Evolutionary conservation across 2,797 vertebrate species (phyloP).

Genomic region (Oreochromis grahami): DNA sequence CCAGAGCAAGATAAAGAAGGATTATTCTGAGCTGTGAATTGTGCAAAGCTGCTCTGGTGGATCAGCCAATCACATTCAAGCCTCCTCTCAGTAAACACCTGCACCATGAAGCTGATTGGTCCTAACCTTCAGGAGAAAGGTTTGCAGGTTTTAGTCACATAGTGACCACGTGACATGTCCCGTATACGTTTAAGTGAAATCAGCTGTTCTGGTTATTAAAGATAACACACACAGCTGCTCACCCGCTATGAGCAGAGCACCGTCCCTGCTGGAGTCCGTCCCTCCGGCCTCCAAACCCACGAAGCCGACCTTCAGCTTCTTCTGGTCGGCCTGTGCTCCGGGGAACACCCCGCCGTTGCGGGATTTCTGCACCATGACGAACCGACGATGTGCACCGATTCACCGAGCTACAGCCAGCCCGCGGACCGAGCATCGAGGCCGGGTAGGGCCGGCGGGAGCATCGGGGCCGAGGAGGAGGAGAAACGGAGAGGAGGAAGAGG

Average conservation of each 20-base stretch:
- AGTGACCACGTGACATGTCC: background rate
- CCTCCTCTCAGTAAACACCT: background rate
- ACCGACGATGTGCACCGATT: background rate
- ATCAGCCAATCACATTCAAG: background rate
- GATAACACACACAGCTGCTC: background rate
- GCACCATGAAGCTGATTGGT: background rate
- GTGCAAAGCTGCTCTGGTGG: background rate
- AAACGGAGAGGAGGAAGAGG: background rate
- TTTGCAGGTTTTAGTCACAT: background rate
- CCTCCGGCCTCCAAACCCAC: slow-evolving; percentile 90
- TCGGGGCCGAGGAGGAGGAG: slow-evolving; percentile 1
- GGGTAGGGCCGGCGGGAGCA: slow-evolving; percentile 29
- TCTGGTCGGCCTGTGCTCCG: slow-evolving; percentile 84
- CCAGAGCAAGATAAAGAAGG: background rate
- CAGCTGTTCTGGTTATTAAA: background rate
- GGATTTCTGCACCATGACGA: slow-evolving; percentile 89
- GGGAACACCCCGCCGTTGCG: slow-evolving; percentile 94
- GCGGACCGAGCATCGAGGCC: background rate
- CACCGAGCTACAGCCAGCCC: background rate
- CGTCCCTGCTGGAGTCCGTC: slow-evolving; percentile 87
- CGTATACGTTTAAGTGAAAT: background rate
- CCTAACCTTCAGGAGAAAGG: background rate
- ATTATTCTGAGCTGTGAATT: background rate
- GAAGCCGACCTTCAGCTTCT: slow-evolving; percentile 97
- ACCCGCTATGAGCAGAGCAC: slow-evolving; percentile 89